Percentiles rank a stretch among this genome's conserved stretches.
Evolutionary conservation across 2,113 vertebrate species (phyloP).

Genomic region (Phyllostomus discolor): DNA sequence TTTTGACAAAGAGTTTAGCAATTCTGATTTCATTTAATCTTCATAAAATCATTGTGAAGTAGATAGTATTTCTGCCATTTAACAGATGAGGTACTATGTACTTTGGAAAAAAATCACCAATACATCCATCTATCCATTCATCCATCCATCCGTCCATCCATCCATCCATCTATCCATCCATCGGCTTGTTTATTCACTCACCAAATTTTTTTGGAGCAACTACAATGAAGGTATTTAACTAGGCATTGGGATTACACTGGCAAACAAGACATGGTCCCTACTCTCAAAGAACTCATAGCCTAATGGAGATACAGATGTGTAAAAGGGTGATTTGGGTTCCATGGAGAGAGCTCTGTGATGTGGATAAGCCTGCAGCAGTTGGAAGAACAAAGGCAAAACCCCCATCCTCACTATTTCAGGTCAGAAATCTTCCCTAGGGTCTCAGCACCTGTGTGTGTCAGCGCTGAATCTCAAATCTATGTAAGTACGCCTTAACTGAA

Average conservation of each 20-base stretch:
- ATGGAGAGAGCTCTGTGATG: neutral
- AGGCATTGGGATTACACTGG: neutral
- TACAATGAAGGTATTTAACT: neutral
- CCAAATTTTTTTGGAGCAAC: neutral
- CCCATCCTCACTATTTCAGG: neutral
- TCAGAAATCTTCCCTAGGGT: neutral
- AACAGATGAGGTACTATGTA: neutral
- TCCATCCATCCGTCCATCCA: neutral
- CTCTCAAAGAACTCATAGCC: neutral
- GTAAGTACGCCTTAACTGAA: neutral
- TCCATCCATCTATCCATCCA: neutral
- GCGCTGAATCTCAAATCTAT: neutral
- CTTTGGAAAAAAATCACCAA: neutral
- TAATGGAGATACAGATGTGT: neutral
- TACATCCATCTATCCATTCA: neutral
- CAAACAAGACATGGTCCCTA: neutral
- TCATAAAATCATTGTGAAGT: neutral
- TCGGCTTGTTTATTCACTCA: neutral
- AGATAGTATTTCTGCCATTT: neutral
- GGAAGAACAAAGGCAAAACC: neutral
- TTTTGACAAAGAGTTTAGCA: neutral
- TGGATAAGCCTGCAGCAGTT: neutral
- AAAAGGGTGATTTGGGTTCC: neutral
- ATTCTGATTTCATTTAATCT: constrained; percentile 17
- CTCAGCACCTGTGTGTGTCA: neutral